These are phyloP conservation scores for Nomada fucata DNA, from an alignment of 2,888 invertebrate species.

Conservation along the genomic window DNA sequence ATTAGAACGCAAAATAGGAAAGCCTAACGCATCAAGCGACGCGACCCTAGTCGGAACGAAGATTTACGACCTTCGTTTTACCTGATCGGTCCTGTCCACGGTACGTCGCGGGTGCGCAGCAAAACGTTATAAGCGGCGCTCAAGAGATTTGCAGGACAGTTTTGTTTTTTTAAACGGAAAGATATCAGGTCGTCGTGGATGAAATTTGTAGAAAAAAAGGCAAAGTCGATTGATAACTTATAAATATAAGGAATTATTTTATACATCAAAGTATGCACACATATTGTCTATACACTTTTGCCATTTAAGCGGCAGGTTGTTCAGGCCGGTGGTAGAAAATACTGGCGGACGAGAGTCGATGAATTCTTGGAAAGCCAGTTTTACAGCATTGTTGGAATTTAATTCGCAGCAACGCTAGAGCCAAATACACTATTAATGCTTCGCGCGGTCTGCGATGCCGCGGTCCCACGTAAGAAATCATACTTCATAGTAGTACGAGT, in stretches of 20 bases:
- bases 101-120: no score
- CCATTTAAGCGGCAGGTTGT: constrained; percentile 10
- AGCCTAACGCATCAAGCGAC: no score
- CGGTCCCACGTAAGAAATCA: neutral
- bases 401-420: neutral
- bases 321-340: constrained; percentile 3
- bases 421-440: constrained; percentile 14
- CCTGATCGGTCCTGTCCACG: no score
- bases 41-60: no score
- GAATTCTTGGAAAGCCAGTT: constrained; percentile 20
- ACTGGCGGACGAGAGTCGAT: constrained; percentile 11
- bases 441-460: constrained; percentile 8
- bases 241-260: neutral
- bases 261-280: constrained; percentile 12
- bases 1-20: no score
- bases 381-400: constrained; percentile 1
- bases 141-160: neutral
- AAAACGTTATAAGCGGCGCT: no score
- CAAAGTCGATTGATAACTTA: neutral
- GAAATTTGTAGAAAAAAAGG: neutral
- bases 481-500: constrained; percentile 6
- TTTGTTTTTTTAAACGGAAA: neutral
- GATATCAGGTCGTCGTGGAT: neutral
- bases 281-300: constrained; percentile 22
- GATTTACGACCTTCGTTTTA: no score